phyloP scores from a whole-genome alignment of 2,113 vertebrate genomes.

The Atherinomorus stipes region DNA sequence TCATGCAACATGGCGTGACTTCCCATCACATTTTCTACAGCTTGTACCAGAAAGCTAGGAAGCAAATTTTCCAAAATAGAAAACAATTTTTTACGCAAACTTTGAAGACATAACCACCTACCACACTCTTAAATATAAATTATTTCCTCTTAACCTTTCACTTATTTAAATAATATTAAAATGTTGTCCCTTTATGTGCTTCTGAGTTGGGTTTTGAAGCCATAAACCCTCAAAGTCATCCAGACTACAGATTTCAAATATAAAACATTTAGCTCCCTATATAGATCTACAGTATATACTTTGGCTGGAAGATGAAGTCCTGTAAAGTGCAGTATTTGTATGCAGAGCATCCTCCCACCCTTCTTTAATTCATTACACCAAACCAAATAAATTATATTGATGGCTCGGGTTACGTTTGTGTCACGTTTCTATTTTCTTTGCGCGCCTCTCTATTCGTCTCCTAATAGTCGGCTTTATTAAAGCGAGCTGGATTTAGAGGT shows the following conservation, averaged over 20 bases:
- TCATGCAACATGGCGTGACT: too few relatives aligned
- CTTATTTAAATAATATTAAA: background rate
- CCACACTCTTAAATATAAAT: slow-evolving; percentile 24
- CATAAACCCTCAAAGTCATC: slow-evolving; percentile 6
- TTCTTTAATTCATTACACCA: slow-evolving; percentile 18
- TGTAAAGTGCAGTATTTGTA: slow-evolving; percentile 70
- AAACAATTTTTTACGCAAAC: background rate
- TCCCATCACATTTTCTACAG: background rate
- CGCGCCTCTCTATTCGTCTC: background rate
- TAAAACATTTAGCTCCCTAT: slow-evolving; percentile 8
- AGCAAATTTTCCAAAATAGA: slow-evolving; percentile 21
- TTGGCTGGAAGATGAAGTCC: slow-evolving; percentile 66
- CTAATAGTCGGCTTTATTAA: slow-evolving; percentile 9
- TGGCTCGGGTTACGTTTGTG: slow-evolving; percentile 40
- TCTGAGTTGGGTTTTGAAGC: slow-evolving; percentile 2
- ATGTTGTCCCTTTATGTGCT: slow-evolving; percentile 34
- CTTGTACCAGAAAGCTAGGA: slow-evolving; percentile 3
- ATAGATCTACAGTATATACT: slow-evolving; percentile 45
- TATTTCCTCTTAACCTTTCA: background rate
- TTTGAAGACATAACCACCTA: slow-evolving; percentile 61
- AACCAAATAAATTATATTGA: slow-evolving; percentile 37
- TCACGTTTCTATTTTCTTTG: slow-evolving; percentile 3
- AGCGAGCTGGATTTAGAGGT: slow-evolving; percentile 80
- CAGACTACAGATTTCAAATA: slow-evolving; percentile 33
- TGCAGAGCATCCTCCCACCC: slow-evolving; percentile 11